A percentile compares a stretch with the other conserved stretches of the same genome.
Evolutionary conservation across 2,888 invertebrate species (phyloP).

Genomic region (Nemotelus pantherinus): DNA sequence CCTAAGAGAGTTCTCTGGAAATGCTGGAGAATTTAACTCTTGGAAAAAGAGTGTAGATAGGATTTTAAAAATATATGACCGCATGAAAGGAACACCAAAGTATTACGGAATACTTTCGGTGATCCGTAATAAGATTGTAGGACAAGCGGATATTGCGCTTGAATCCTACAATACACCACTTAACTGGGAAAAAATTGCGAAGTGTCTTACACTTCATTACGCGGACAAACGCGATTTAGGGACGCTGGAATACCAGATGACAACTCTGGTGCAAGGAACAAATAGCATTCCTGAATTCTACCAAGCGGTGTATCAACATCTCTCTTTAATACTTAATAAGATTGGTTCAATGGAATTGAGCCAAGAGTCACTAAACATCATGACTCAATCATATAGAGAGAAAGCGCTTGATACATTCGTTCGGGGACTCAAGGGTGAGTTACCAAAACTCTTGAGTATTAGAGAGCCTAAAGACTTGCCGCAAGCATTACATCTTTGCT

Average conservation of each 20-base stretch:
- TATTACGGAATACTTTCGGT: no score
- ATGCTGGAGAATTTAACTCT: slow-evolving; percentile 28
- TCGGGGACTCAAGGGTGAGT: slow-evolving; percentile 37
- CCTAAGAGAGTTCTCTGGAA: slow-evolving; percentile 13
- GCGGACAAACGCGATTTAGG: slow-evolving; percentile 44
- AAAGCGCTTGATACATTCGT: slow-evolving; percentile 45
- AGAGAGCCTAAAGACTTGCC: slow-evolving; percentile 42
- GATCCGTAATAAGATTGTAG: slow-evolving; percentile 48
- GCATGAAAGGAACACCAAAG: slow-evolving; percentile 26
- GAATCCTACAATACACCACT: slow-evolving; percentile 48
- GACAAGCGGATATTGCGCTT: slow-evolving; percentile 45
- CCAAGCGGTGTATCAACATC: no score
- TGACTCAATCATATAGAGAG: slow-evolving; percentile 40
- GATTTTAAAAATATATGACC: slow-evolving; percentile 23
- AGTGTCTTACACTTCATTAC: slow-evolving; percentile 46
- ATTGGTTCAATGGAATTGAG: slow-evolving; percentile 36
- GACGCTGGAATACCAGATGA: slow-evolving; percentile 44
- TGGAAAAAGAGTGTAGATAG: slow-evolving; percentile 25
- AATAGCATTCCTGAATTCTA: not conserved
- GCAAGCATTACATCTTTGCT: slow-evolving; percentile 38
- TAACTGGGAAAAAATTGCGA: slow-evolving; percentile 44
- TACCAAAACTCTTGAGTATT: slow-evolving; percentile 41
- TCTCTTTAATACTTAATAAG: slow-evolving; percentile 26
- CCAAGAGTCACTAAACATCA: slow-evolving; percentile 18
- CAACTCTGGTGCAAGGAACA: slow-evolving; percentile 37